phyloP scores from a whole-genome alignment of 2,113 vertebrate species.

The Carassius carassius region DNA sequence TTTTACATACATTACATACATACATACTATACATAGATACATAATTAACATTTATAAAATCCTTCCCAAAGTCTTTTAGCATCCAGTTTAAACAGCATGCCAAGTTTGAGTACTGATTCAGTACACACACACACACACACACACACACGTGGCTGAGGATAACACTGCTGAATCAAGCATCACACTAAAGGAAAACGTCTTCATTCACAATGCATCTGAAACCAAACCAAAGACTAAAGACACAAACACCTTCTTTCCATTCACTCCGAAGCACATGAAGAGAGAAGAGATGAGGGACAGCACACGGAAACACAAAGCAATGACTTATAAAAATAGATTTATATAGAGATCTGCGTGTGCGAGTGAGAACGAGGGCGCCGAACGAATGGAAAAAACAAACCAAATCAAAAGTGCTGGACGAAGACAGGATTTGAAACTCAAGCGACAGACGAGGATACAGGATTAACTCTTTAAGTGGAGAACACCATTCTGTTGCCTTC shows the following conservation, averaged over 20 bases:
- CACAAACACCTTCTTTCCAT: not conserved
- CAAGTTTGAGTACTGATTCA: constrained; percentile 79
- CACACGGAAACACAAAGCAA: constrained; percentile 62
- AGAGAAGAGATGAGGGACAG: not conserved
- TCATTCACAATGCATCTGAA: constrained; percentile 31
- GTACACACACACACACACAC: constrained; percentile 61
- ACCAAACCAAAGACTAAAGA: constrained; percentile 2
- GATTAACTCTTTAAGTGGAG: constrained; percentile 76
- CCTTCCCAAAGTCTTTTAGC: constrained; percentile 68
- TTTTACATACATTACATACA: constrained; percentile 59
- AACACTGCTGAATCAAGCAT: constrained; percentile 64
- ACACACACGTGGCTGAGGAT: constrained; percentile 59
- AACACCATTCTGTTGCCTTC: constrained; percentile 50
- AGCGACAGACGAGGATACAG: constrained; percentile 74
- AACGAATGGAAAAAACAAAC: not conserved
- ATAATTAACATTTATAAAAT: constrained; percentile 67
- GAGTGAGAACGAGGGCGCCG: not conserved
- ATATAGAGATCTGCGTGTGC: constrained; percentile 34
- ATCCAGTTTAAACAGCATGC: constrained; percentile 75
- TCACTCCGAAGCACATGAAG: not conserved
- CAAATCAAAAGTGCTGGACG: not conserved
- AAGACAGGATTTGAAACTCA: constrained; percentile 75
- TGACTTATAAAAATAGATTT: constrained; percentile 76
- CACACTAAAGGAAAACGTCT: constrained; percentile 31
- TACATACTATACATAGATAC: constrained; percentile 67